Evolutionary conservation across 2,113 vertebrate genomes (phyloP), one percentile per base, ranked within the genome.

Genomic region (Actenoides lindsayi): DNA sequence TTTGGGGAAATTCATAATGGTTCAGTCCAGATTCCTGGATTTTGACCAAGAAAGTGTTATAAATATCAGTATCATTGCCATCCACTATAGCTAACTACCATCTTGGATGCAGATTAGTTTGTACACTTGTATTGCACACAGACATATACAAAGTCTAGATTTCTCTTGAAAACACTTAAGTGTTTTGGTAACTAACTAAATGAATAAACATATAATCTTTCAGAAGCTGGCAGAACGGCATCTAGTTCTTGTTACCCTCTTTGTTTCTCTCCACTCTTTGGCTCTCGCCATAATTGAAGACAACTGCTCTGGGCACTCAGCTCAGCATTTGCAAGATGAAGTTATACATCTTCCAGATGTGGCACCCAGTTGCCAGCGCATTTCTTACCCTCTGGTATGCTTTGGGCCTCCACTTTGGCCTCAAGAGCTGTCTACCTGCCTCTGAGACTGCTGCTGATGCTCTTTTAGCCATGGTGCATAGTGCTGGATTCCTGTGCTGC

Each of bases 221-320:
- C 96, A 97, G 87, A 76, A 96, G 90, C 89, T 97, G 96, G 91
- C 92, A 95, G 83, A 87, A 68, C n/a, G 82, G 42, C 68, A 39
- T 76, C 44, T 35, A 96, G 79, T 88, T 94, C 93, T 94, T 10
- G 7, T 95, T 94, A 82, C 54, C 69, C 50, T 95, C 92, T 94
- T 75, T 82, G 68, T 93, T 90, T 95, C 83, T 83, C 67, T 90
- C 75, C n/a, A 10, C 67, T 23, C 82, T 88, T 92, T 94, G 89
- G 83, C 90, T 92, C 62, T 89, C 16, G 9, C 30, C n/a, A 9
- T 96, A 97, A 96, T 95, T 97, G 95, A 97, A 95, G 90, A 97
- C 95, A 97, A 97, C 95, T 96, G 95, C 91, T 95, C 62, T 96
- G 95, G 88, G 81, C 50, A 65, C 46, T 95, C 83, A 62, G 33